Percentiles rank a stretch among this genome's conserved stretches.
Conservation (phyloP, 2,797 vertebrate genomes). For the Manis pentadactyla region DNA sequence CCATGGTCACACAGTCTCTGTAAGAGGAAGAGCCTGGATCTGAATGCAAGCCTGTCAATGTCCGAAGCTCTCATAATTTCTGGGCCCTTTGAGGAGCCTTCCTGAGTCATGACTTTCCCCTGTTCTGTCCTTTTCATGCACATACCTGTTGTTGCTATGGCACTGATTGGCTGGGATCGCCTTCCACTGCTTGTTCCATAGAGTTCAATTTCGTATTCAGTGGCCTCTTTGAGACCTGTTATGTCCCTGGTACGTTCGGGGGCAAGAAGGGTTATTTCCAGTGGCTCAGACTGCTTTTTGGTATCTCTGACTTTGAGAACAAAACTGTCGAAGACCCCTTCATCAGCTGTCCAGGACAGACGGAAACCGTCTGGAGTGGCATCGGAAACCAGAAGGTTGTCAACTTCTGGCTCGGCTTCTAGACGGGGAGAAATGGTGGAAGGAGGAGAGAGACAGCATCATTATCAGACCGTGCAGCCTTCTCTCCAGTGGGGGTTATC, state of each 20-base stretch:
- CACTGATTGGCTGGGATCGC: slow-evolving; percentile 91
- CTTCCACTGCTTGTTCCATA: slow-evolving; percentile 93
- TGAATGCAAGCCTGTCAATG: neutral
- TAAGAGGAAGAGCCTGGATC: neutral
- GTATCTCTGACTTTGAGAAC: slow-evolving; percentile 93
- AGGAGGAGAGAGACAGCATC: slow-evolving; percentile 70
- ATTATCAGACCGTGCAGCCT: neutral
- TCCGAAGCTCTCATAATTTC: neutral
- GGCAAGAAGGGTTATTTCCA: slow-evolving; percentile 91
- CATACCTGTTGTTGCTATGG: slow-evolving; percentile 95
- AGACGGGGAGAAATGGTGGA: slow-evolving; percentile 81
- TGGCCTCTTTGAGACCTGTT: slow-evolving; percentile 92
- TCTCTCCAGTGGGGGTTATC: slow-evolving; percentile 58
- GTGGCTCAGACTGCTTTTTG: slow-evolving; percentile 87
- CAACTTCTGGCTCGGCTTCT: slow-evolving; percentile 95
- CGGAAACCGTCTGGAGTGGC: slow-evolving; percentile 91
- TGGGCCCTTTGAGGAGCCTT: neutral
- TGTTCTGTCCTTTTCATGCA: slow-evolving; percentile 1
- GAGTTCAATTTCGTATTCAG: slow-evolving; percentile 93
- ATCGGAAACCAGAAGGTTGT: slow-evolving; percentile 93
- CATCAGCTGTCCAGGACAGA: slow-evolving; percentile 94
- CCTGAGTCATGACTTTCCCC: rapidly evolving
- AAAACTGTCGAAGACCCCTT: slow-evolving; percentile 95
- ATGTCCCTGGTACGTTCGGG: slow-evolving; percentile 90
- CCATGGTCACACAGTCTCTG: neutral